Evolutionary conservation across 2,888 invertebrate species (phyloP).

Genomic region (Ophion ventricosus): DNA sequence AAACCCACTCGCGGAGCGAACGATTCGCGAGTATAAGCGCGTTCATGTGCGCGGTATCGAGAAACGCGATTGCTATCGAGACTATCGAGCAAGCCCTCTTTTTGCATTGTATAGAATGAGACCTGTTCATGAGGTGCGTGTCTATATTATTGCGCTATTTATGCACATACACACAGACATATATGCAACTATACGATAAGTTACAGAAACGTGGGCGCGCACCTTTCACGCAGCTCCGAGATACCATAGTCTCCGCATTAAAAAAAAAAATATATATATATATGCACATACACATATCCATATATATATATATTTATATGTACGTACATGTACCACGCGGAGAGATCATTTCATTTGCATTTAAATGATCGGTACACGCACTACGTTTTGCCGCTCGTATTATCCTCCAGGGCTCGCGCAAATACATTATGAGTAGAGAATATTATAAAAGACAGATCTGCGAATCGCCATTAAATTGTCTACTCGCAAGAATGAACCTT

Average conservation of each 20-base stretch:
- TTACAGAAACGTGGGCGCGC: constrained; percentile 69
- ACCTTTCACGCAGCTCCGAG: constrained; percentile 65
- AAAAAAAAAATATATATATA: background rate
- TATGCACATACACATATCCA: background rate
- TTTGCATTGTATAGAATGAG: constrained; percentile 66
- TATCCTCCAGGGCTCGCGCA: constrained; percentile 50
- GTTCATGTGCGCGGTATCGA: constrained; percentile 51
- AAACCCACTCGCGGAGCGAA: constrained; percentile 64
- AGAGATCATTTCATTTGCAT: constrained; percentile 64
- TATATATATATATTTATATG: background rate
- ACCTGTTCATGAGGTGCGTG: constrained; percentile 58
- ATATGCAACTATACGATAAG: constrained; percentile 39
- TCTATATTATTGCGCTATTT: constrained; percentile 42
- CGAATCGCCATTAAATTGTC: constrained; percentile 50
- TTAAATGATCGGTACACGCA: constrained; percentile 64
- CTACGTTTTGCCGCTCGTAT: constrained; percentile 41
- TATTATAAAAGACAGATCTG: constrained; percentile 47
- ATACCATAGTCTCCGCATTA: constrained; percentile 57
- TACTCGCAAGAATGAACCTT: constrained; percentile 15
- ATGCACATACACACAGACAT: constrained; percentile 1
- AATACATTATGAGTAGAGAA: constrained; percentile 45
- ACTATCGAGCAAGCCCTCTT: constrained; percentile 70
- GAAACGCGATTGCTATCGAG: constrained; percentile 73
- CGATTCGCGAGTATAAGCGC: constrained; percentile 33
- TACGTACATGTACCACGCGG: background rate